phyloP scores from a whole-genome alignment of 2,113 vertebrate species.

The Elaphurus davidianus region DNA sequence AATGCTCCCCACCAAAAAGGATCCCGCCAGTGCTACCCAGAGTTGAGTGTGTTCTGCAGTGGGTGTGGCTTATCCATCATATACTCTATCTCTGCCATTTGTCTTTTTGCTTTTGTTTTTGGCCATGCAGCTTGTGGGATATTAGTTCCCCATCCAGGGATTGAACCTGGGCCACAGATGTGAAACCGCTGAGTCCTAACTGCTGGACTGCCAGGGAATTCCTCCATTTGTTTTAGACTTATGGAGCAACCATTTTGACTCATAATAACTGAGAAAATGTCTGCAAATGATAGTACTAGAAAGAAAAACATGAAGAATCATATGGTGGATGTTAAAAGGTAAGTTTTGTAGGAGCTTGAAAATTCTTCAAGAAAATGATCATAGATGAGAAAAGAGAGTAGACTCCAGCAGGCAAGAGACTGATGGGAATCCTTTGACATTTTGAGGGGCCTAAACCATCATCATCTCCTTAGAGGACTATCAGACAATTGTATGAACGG shows the following conservation, averaged over 20 bases:
- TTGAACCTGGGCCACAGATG: background rate
- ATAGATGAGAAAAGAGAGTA: background rate
- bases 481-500: background rate
- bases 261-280: background rate
- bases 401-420: background rate
- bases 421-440: background rate
- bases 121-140: background rate
- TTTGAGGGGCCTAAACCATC: background rate
- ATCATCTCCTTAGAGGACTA: background rate
- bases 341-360: background rate
- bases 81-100: background rate
- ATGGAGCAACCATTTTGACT: background rate
- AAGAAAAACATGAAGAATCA: background rate
- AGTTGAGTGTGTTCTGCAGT: accelerated
- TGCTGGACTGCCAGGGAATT: background rate
- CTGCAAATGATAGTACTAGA: background rate
- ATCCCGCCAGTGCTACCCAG: background rate
- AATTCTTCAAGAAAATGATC: background rate
- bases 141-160: background rate
- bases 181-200: background rate
- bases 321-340: background rate
- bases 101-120: background rate
- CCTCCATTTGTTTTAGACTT: background rate
- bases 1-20: background rate
- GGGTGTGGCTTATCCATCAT: background rate